Base-by-base conservation (phyloP, 2,113 vertebrate species). In the human region DNA sequence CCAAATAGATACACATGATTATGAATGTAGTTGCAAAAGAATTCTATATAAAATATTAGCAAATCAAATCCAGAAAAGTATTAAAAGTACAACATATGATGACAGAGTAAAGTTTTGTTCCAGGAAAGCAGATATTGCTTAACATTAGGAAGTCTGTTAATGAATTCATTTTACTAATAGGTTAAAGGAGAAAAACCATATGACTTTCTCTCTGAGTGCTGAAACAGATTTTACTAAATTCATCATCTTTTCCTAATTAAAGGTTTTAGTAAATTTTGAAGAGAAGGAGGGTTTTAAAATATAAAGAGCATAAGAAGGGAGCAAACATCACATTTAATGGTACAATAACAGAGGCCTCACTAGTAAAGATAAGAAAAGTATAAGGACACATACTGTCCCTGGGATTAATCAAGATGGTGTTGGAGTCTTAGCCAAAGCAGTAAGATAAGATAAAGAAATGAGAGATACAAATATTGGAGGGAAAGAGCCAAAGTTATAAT, bases 31-130 rank as follows among this genome's bases (percentile, higher is more conserved):
- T 81, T 73, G 32, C 32, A 79, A 96, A 89, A 76, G 8, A 52
- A 79, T 70, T 72, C 72, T 59, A 5, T 48, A 35, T 18, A 94
- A 81, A 68, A 90, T 16, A 8, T 55, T 81, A 90, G 40, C 48
- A 96, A 97, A 91, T 89, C 12, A 72, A 57, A 89, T 76, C 64
- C 43, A 93, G 75, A 85, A 61, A 89, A 94, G 27, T n/a, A 91
- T 75, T 88, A 57, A 43, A 93, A 94, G 13, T 75, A 20, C 43
- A 81, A 64, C 27, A 27, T 48, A 35, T 50, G 72, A 78, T 0
- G 64, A 91, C 48, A 52, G 48, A 91, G 18, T 35, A 79, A 86
- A 50, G 8, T 80, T 92, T 92, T 89, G 38, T 70, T 95, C 78
- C 91, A 81, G 27, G 27, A 84, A 73, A 76, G 59, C 27, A 73